These are phyloP conservation scores for Takifugu ocellatus DNA, from an alignment of 2,797 vertebrate species.

Conservation along the genomic window DNA sequence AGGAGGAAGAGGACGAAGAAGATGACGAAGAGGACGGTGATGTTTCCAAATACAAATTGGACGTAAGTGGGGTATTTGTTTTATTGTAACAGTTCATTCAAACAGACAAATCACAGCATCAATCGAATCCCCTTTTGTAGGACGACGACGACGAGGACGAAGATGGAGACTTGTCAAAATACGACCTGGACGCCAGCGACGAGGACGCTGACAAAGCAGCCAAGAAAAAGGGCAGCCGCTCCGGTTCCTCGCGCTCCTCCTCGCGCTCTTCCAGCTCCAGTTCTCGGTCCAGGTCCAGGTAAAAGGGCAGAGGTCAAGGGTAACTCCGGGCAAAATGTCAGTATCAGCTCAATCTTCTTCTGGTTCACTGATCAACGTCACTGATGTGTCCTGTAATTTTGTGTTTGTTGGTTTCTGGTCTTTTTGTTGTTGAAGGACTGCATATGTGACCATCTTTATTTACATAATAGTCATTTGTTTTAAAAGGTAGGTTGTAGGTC, in stretches of 20 bases:
- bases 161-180: slow-evolving; percentile 94
- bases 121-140: slow-evolving; percentile 45
- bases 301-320: slow-evolving; percentile 99
- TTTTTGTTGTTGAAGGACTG: slow-evolving; percentile 4
- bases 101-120: not conserved
- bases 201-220: slow-evolving; percentile 83
- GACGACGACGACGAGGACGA: slow-evolving; percentile 89
- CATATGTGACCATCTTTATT: too few species aligned
- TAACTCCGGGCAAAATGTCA: slow-evolving; percentile 99
- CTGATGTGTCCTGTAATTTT: slow-evolving; percentile 47
- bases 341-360: slow-evolving; percentile 95
- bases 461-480: too few species aligned
- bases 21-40: slow-evolving; percentile 89
- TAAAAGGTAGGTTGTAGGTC: too few species aligned
- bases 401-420: slow-evolving; percentile 38
- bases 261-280: slow-evolving; percentile 95
- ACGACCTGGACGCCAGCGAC: slow-evolving; percentile 88
- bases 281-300: slow-evolving; percentile 99
- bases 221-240: slow-evolving; percentile 82
- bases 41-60: slow-evolving; percentile 97
- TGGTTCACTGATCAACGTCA: slow-evolving; percentile 62
- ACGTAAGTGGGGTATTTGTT: slow-evolving; percentile 73
- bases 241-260: slow-evolving; percentile 91
- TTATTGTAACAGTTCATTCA: not conserved
- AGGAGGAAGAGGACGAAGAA: slow-evolving; percentile 80